Percentiles rank a stretch among this genome's conserved stretches.
Conservation (phyloP, 2,113 vertebrate genomes). For the Plestiodon gilberti region DNA sequence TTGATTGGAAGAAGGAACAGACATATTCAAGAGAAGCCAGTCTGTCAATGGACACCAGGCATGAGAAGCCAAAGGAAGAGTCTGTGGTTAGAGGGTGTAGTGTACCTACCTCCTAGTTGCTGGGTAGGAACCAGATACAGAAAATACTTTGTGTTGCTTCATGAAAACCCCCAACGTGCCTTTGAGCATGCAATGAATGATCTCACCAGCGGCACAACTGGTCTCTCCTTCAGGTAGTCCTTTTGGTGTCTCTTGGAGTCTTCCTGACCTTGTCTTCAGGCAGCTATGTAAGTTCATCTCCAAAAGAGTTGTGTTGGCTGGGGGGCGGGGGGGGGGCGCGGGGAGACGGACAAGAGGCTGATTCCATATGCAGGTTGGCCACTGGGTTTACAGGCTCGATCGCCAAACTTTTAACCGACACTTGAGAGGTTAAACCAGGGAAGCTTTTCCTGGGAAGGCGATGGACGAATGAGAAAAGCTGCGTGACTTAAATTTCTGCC, state of each 20-base stretch:
- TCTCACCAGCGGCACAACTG: background rate
- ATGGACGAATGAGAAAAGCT: background rate
- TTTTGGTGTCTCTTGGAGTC: conserved; percentile 26
- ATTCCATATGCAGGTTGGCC: background rate
- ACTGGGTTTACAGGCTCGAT: too few species aligned
- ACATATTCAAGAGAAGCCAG: background rate
- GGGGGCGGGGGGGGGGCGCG: too few species aligned
- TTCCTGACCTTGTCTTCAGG: conserved; percentile 38
- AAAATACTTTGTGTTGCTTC: background rate
- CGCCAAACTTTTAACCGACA: background rate
- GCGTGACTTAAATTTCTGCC: background rate
- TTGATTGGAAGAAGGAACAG: background rate
- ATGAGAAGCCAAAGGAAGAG: background rate
- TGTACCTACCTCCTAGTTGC: background rate
- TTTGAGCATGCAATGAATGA: background rate
- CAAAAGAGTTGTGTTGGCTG: background rate
- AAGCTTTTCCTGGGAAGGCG: background rate
- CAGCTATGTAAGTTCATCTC: conserved; percentile 52
- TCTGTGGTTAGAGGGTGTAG: too few species aligned
- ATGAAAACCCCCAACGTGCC: background rate
- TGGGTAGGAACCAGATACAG: background rate
- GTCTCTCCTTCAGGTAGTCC: conserved; percentile 43
- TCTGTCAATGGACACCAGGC: background rate
- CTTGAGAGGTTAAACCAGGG: background rate
- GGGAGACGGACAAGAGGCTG: background rate